Evolutionary conservation across 2,113 vertebrate genomes (phyloP).

Genomic region (Anser brachyrhynchus): DNA sequence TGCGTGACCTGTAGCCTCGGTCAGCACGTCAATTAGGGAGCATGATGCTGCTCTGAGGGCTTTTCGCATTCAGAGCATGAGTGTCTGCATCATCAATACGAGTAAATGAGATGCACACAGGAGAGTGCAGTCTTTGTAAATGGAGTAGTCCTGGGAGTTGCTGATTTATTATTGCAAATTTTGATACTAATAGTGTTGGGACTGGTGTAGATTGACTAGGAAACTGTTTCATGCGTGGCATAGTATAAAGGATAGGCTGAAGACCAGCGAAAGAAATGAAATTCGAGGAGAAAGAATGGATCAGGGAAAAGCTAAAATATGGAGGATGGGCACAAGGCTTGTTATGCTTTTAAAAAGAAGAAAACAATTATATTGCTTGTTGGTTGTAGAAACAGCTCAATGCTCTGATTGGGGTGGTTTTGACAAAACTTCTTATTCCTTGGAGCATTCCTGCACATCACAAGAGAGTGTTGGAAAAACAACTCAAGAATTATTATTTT

Average conservation of each 20-base stretch:
- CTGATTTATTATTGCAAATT: constrained; percentile 38
- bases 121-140: constrained; percentile 1
- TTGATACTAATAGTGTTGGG: constrained; percentile 18
- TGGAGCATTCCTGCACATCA: background rate
- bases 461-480: background rate
- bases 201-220: constrained; percentile 16
- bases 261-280: background rate
- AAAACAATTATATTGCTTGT: background rate
- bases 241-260: background rate
- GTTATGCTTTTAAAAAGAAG: background rate
- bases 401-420: background rate
- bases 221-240: background rate
- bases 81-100: background rate
- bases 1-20: background rate
- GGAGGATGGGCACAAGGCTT: background rate
- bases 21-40: background rate
- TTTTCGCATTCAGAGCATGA: constrained; percentile 36
- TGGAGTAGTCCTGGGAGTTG: background rate
- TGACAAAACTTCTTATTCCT: background rate
- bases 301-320: background rate
- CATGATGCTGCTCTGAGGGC: background rate
- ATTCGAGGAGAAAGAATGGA: background rate
- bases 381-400: background rate
- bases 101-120: background rate
- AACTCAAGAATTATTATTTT: background rate